Percentiles rank a stretch among this genome's conserved stretches.
Conservation (phyloP, 2,113 vertebrate genomes). For the Mastomys coucha region DNA sequence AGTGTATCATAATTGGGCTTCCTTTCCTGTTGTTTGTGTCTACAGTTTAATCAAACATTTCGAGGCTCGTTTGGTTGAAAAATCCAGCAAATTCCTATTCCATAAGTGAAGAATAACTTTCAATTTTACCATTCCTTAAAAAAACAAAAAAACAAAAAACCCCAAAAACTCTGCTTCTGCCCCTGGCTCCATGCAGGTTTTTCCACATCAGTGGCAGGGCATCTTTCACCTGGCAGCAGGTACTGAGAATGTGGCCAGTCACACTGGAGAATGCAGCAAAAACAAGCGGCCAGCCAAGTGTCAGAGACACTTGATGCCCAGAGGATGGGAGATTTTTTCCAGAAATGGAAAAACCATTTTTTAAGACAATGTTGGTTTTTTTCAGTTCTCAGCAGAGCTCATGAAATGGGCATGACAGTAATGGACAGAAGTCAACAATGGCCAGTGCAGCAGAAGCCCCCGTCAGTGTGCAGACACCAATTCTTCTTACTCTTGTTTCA, state of each 20-base stretch:
- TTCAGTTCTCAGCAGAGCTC: slow-evolving; percentile 24
- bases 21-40: neutral
- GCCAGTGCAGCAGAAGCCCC: neutral
- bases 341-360: slow-evolving; percentile 66
- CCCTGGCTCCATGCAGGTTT: neutral
- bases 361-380: slow-evolving; percentile 51
- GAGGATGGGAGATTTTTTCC: slow-evolving; percentile 33
- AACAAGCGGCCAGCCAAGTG: slow-evolving; percentile 69
- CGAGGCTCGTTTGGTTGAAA: slow-evolving; percentile 5
- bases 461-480: neutral
- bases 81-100: slow-evolving; percentile 24
- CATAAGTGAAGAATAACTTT: neutral
- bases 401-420: slow-evolving; percentile 48
- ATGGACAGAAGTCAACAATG: neutral
- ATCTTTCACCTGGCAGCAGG: neutral
- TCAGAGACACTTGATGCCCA: slow-evolving; percentile 59
- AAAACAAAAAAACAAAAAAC: neutral
- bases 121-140: slow-evolving; percentile 1
- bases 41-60: neutral
- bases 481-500: slow-evolving; percentile 13
- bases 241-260: neutral
- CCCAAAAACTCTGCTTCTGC: neutral
- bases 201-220: neutral
- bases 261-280: slow-evolving; percentile 1
- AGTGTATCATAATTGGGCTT: neutral